Percentiles rank a stretch among this genome's conserved stretches.
Conservation (phyloP, 2,888 invertebrate genomes). For the Drosophila percnosoma region DNA sequence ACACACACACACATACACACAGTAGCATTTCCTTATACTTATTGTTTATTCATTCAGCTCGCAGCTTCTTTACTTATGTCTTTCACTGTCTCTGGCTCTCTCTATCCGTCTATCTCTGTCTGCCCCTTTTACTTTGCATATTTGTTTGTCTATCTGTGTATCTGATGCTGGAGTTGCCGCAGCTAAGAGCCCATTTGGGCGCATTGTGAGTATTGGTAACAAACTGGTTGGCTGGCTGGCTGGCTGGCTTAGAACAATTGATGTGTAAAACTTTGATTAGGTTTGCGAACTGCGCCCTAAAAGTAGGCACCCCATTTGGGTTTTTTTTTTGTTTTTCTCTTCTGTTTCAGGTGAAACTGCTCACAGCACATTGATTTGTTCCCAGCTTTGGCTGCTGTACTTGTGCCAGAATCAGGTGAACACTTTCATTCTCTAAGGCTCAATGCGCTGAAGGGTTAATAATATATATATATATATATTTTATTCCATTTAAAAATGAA, state of each 20-base stretch:
- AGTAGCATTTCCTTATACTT: conserved; percentile 61
- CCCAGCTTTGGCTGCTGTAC: not conserved
- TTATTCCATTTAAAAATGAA: conserved; percentile 6
- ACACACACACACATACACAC: conserved; percentile 14
- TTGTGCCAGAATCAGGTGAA: conserved; percentile 17
- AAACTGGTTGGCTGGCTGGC: conserved; percentile 20
- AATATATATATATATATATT: not conserved
- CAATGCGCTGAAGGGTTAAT: conserved; percentile 1
- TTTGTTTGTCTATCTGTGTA: conserved; percentile 6
- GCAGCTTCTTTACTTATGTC: conserved; percentile 49
- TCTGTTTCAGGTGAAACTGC: conserved; percentile 1
- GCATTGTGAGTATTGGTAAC: conserved; percentile 9
- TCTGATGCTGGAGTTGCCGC: conserved; percentile 18
- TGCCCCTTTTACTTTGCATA: conserved; percentile 2
- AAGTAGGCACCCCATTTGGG: conserved; percentile 29
- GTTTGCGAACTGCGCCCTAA: conserved; percentile 55
- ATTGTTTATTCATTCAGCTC: conserved; percentile 65
- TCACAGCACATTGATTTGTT: conserved; percentile 35
- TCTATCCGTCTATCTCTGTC: conserved; percentile 1
- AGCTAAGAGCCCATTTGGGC: conserved; percentile 30
- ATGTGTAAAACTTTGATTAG: conserved; percentile 76
- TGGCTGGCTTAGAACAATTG: conserved; percentile 59
- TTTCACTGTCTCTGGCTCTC: not conserved
- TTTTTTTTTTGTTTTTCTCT: not conserved
- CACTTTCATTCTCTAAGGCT: not conserved